Base-by-base conservation (phyloP, 1,140 invertebrate species). In the Bombus consobrinus region DNA sequence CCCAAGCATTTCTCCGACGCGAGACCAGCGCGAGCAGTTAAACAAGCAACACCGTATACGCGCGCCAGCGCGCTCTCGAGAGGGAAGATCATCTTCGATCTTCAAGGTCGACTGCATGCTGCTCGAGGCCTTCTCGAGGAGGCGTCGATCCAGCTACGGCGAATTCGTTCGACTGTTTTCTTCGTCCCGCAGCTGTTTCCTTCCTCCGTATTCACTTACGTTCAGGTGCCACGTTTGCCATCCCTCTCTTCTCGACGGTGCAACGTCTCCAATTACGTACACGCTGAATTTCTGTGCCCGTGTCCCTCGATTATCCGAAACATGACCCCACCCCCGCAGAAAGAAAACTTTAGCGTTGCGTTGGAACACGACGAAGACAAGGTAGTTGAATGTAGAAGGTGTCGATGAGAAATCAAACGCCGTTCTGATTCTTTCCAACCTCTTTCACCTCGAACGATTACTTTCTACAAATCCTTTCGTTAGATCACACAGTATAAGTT, bases 141-240 rank as follows among this genome's bases (percentile, higher is more conserved):
- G 86, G 87, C 86, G 89, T 88, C 87, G 87, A 87, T 88, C 74
- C 85, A 32, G 39, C 87, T 76, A 75, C 71, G 71, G 85, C 82
- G 85, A 91, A 86, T 88, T 91, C 88, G 88, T 91, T 91, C 90
- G 86, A 88, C 88, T 91, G 90, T 91, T 91, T 91, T 83, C 75
- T 79, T 85, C 89, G 85, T 76, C 71, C 83, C 64, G 88, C 86
- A 90, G 86, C 84, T 91, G 91, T 91, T 88, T 59, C 86, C 72
- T 59, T 89, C 84, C 59, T 68, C 57, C 37, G 37, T 64, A 22
- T 28, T 68, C 74, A 15, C 10, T 34, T 59, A 43, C 41, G 18
- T 80, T 80, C 83, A 64, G 41, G n/a, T 15, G n/a, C 53, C 78
- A 25, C 59, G 62, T 64, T 32, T 32, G n/a, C 6, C 59, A 8